Evolutionary conservation across 35 echinoderm and acorn worm species (phyloP).

Genomic region (Stichopus chloronotus): DNA sequence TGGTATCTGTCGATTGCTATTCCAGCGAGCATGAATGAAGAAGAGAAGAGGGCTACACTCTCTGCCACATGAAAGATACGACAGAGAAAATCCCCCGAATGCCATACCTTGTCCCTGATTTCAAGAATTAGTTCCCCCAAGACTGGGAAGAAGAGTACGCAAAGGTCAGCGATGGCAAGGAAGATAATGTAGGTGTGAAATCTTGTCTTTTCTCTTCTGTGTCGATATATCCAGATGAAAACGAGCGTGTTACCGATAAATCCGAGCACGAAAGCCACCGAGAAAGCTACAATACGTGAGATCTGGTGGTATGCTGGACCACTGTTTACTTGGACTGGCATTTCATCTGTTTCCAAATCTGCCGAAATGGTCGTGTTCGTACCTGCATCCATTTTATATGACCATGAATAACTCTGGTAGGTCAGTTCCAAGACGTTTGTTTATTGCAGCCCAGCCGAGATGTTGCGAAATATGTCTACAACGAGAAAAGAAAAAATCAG

Average conservation of each 20-base stretch:
- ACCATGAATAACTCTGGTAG: too few relatives aligned
- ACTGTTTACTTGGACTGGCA: neutral
- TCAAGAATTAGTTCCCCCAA: conserved; percentile 73
- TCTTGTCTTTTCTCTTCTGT: conserved; percentile 67
- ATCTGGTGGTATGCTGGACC: conserved; percentile 13
- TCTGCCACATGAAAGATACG: conserved; percentile 62
- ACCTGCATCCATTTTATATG: too few relatives aligned
- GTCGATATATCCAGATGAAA: conserved; percentile 70
- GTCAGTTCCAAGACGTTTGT: too few relatives aligned
- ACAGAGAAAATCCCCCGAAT: conserved; percentile 64
- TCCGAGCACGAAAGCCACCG: conserved; percentile 69
- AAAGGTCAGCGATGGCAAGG: conserved; percentile 74
- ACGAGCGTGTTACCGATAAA: conserved; percentile 76
- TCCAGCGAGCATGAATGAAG: conserved; percentile 83
- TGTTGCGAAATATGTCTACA: too few relatives aligned
- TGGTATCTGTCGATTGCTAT: conserved; percentile 87
- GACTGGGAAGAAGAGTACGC: conserved; percentile 70
- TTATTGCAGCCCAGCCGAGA: too few relatives aligned
- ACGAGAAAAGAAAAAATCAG: too few relatives aligned
- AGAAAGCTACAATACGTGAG: conserved; percentile 59
- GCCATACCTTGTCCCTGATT: conserved; percentile 58
- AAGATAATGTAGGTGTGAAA: conserved; percentile 83
- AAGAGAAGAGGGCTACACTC: conserved; percentile 77
- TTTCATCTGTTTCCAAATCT: neutral
- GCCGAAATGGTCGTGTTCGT: neutral